Base-by-base conservation (phyloP, 2,797 vertebrate genomes). In the Aselliscus stoliczkanus region DNA sequence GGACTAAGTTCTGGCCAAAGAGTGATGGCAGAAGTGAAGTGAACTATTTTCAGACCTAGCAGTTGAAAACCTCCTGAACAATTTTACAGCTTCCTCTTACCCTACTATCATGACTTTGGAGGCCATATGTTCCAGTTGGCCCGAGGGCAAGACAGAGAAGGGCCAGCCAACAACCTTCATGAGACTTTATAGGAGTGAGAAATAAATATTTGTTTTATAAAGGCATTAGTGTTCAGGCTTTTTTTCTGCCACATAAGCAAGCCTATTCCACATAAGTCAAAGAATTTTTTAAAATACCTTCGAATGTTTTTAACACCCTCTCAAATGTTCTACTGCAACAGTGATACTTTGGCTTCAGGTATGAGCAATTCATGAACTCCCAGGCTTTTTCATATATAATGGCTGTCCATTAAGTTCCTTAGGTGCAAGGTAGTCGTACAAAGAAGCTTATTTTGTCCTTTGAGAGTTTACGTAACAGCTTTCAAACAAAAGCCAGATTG, bases 271-370 rank as follows among this genome's bases (percentile, higher is more conserved):
- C 34, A 50, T 75, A 96, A 89, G 17, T 79, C 39, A 37, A 85
- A 91, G 72, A 92, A 77, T 79, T 88, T 93, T 42, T 96, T 27
- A 80, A 88, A 90, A 84, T 60, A 6, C 7, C 27, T 83, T 84
- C 72, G 3, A 72, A 69, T 80, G 6, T 44, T 81, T 85, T 77
- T 69, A 65, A 85, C 10, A 42, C 1, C 0, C 13, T 93, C 20
- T 76, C 52, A 86, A 75, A 21, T 2, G 39, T 85, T 85, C 60
- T 89, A 20, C 44, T 83, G 3, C 23, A 72, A 67, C 20, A 56
- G 7, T 67, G 56, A 75, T 93, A 47, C 44, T 82, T 56, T 54
- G 29, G 2, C 18, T 83, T 92, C 10, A 42, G 7, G 92, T 88
- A 34, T 39, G 64, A 88, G 20, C 31, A 95, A 52, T 52, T 92